phyloP scores from a whole-genome alignment of 1,140 invertebrate genomes.

The Carcinoscorpius rotundicauda region DNA sequence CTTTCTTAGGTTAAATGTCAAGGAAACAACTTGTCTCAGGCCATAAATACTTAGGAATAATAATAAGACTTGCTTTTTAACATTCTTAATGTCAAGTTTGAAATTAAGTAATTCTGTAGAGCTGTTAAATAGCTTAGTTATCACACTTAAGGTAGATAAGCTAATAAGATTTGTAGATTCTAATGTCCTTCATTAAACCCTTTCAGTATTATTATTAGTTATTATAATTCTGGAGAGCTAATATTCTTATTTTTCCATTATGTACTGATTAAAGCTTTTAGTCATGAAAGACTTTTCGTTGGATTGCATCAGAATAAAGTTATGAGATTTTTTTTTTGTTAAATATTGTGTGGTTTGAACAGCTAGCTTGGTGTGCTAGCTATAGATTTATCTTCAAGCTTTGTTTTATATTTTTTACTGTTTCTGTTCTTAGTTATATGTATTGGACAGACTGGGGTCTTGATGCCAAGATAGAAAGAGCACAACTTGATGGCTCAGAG shows the following conservation, averaged over 20 bases:
- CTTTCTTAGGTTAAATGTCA: too few species aligned
- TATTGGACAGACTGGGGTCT: slow-evolving; percentile 78
- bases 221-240: slow-evolving; percentile 4
- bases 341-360: slow-evolving; percentile 19
- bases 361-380: slow-evolving; percentile 56
- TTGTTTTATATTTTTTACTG: slow-evolving; percentile 26
- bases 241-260: slow-evolving; percentile 9
- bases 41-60: too few species aligned
- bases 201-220: background rate
- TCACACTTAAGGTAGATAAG: slow-evolving; percentile 29
- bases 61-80: too few species aligned
- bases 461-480: slow-evolving; percentile 37
- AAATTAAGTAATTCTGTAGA: too few species aligned
- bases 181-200: background rate
- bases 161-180: slow-evolving; percentile 33
- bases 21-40: too few species aligned
- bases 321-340: slow-evolving; percentile 1
- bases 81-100: too few species aligned
- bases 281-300: background rate
- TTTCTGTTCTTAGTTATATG: slow-evolving; percentile 48
- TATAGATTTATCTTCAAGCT: slow-evolving; percentile 27
- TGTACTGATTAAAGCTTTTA: slow-evolving; percentile 4
- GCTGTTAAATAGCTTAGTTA: too few species aligned
- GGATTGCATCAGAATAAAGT: background rate
- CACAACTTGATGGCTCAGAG: slow-evolving; percentile 70